phyloP scores from a whole-genome alignment of 2,888 invertebrate species.

The Xestia ashworthii region DNA sequence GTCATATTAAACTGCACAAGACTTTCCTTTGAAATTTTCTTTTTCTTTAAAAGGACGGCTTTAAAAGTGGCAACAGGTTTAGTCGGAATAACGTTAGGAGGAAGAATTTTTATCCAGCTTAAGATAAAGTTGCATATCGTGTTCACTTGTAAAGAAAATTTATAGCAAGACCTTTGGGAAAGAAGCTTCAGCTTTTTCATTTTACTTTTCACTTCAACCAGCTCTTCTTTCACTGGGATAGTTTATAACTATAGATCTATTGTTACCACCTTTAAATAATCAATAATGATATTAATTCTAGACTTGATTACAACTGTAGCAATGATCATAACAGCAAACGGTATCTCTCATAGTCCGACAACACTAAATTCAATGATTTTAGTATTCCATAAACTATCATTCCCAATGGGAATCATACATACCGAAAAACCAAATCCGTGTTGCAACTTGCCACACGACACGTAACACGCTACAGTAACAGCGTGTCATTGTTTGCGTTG shows the following conservation, averaged over 20 bases:
- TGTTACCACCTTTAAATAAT: not conserved
- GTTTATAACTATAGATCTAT: not conserved
- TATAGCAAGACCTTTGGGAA: not conserved
- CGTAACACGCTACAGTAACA: conserved; percentile 46
- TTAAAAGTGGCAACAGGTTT: not conserved
- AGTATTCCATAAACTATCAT: conserved; percentile 23
- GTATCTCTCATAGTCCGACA: not conserved
- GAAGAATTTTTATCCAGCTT: conserved; percentile 1
- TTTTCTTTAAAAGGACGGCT: not conserved
- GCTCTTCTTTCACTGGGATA: not conserved
- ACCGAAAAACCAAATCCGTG: conserved; percentile 5
- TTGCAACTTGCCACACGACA: conserved; percentile 25
- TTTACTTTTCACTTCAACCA: not conserved
- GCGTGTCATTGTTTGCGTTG: conserved; percentile 63
- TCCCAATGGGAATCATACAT: not conserved
- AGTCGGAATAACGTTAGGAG: not conserved
- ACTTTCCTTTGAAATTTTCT: conserved; percentile 1
- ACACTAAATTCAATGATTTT: conserved; percentile 6
- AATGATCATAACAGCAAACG: not conserved
- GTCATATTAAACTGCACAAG: conserved; percentile 13
- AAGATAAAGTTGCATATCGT: conserved; percentile 24
- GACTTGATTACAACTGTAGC: not conserved
- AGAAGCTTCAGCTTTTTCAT: not conserved
- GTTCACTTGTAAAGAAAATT: conserved; percentile 24
- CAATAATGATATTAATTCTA: not conserved